Conservation (phyloP, 2,113 vertebrate genomes). For the Poeciliopsis occidentalis region DNA sequence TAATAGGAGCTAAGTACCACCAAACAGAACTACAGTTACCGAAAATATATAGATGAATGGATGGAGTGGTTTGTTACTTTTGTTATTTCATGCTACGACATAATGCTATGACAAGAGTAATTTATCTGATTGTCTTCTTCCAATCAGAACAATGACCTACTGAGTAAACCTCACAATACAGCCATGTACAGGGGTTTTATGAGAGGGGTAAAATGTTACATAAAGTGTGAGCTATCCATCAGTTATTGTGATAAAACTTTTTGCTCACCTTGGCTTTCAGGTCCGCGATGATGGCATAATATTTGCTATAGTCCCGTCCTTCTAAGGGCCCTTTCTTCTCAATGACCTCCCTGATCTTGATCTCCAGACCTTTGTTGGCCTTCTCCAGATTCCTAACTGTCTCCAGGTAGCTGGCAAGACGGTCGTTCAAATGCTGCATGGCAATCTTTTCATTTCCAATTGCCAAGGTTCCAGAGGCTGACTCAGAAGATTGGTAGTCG, state of each 20-base stretch:
- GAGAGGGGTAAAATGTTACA: not conserved
- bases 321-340: constrained; percentile 73
- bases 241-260: not conserved
- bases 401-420: constrained; percentile 79
- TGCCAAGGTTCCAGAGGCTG: constrained; percentile 17
- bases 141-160: not conserved
- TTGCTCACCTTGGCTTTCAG: constrained; percentile 78
- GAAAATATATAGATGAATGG: no score
- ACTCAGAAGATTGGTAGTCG: constrained; percentile 11
- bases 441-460: constrained; percentile 73
- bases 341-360: constrained; percentile 74
- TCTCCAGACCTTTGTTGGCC: constrained; percentile 75
- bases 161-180: not conserved
- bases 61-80: no score
- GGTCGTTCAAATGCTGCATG: constrained; percentile 80
- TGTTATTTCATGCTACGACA: no score
- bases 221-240: not conserved
- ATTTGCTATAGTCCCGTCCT: constrained; percentile 69
- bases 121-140: not conserved
- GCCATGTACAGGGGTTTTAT: not conserved
- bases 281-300: constrained; percentile 55
- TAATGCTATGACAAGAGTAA: not conserved
- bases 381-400: constrained; percentile 78
- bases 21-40: no score
- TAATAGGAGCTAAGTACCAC: no score